Conservation (phyloP, 2,113 vertebrate genomes). For the Hypomesus transpacificus region DNA sequence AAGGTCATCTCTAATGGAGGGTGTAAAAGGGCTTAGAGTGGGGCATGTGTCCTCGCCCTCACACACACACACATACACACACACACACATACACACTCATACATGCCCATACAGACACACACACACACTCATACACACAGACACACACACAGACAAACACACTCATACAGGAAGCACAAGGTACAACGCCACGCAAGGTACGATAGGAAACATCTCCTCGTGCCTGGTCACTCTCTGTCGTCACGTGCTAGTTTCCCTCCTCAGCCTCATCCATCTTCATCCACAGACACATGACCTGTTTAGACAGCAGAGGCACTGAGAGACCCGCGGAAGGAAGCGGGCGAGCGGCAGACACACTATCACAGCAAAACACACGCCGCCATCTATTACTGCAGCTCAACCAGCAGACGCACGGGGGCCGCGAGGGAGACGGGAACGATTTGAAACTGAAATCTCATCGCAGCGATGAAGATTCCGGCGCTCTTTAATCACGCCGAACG, state of each 20-base stretch:
- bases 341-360: not conserved
- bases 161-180: slow-evolving; percentile 1
- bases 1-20: slow-evolving; percentile 69
- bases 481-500: too few relatives aligned
- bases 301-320: slow-evolving; percentile 31
- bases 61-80: slow-evolving; percentile 20
- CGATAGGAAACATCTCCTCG: too few relatives aligned
- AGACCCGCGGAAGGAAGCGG: slow-evolving; percentile 16
- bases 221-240: too few relatives aligned
- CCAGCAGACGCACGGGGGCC: too few relatives aligned
- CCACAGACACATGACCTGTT: too few relatives aligned
- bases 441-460: too few relatives aligned
- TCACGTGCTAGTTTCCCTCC: too few relatives aligned
- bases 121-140: not conserved
- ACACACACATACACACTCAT: slow-evolving; percentile 1
- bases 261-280: too few relatives aligned
- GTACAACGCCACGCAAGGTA: not conserved
- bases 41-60: slow-evolving; percentile 12
- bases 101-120: slow-evolving; percentile 9
- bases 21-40: slow-evolving; percentile 9
- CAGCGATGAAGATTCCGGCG: too few relatives aligned
- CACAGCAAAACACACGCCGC: not conserved
- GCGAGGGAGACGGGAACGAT: too few relatives aligned
- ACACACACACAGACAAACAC: slow-evolving; percentile 4
- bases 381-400: not conserved